Base-by-base conservation (phyloP, 2,888 invertebrate species). In the Leptopilina myrica region DNA sequence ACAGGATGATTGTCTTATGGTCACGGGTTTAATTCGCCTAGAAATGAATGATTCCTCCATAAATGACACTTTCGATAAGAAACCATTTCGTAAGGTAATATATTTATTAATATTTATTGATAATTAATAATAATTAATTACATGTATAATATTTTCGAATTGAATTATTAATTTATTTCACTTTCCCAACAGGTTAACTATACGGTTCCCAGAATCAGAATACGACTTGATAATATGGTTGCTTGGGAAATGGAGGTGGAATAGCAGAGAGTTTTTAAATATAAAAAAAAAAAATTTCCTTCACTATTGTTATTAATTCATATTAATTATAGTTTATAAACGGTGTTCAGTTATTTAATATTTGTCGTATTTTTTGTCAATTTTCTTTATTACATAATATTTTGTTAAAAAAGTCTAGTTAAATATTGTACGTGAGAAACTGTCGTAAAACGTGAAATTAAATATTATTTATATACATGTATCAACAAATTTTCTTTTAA, bases 21-120 rank as follows among this genome's bases (percentile, higher is more conserved):
- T 73, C 12, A 26, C 11, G 6, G 73, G 73, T n/a, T 73, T 73
- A 73, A 73, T 73, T 73, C 73, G 73, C 8, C 26, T 56, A 8
- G 26, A 26, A 53, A 14, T n/a, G 8, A 20, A 12, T 1, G 73
- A 73, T 73, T n/a, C 73, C 56, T n/a, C 26, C 33, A 14, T 73
- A 33, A 73, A 56, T 33, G 56, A 33, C 20, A 73, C 49, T 33
- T 56, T 49, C 12, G 73, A 56, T 26, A 33, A 56, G 8, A 73
- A 73, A 56, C 33, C 9, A 14, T 73, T 56, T 53, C 26, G 56
- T 2, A 73, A 33, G 73, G 73, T 73, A 73, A n/a, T 33, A 1
- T 43, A 43, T 43, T 43, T 5, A 6, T 43, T 8, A 8, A 43
- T 43, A 0, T 20, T 20, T 20, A 43, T 43, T 1, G 7, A 43